phyloP scores from a whole-genome alignment of 2,797 vertebrate genomes.

The Nannoperca australis region DNA sequence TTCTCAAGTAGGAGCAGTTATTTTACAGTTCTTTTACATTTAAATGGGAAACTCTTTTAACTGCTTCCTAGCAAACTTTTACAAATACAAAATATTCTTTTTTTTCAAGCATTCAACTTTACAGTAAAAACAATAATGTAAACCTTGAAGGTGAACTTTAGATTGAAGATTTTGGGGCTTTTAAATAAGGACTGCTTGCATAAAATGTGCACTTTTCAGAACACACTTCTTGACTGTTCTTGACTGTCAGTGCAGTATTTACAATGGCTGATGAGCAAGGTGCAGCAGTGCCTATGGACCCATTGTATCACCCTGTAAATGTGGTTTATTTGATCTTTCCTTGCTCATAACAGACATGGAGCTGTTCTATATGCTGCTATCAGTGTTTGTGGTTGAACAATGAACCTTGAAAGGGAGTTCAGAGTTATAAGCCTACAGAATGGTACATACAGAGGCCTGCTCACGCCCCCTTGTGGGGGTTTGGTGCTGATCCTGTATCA shows the following conservation, averaged over 20 bases:
- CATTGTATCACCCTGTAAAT: neutral
- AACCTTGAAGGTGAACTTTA: neutral
- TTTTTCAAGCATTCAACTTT: neutral
- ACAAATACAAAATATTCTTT: conserved; percentile 1
- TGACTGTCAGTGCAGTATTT: neutral
- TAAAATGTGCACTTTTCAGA: neutral
- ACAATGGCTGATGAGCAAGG: neutral
- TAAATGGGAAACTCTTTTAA: neutral
- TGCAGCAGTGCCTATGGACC: neutral
- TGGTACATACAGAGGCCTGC: neutral
- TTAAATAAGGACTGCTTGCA: neutral
- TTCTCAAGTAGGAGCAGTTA: neutral
- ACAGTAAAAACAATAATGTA: neutral
- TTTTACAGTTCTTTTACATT: neutral
- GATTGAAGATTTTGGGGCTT: neutral
- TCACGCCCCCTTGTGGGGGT: conserved; percentile 59
- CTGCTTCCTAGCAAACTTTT: neutral
- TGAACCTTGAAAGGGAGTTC: neutral
- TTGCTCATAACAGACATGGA: neutral
- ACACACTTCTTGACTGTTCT: neutral
- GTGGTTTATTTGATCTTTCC: neutral
- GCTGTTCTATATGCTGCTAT: neutral
- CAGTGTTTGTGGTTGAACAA: neutral
- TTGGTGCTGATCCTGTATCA: conserved; percentile 21
- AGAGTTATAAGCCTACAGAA: neutral